Conservation (phyloP, 2,113 vertebrate species). For the Petroica traversi region DNA sequence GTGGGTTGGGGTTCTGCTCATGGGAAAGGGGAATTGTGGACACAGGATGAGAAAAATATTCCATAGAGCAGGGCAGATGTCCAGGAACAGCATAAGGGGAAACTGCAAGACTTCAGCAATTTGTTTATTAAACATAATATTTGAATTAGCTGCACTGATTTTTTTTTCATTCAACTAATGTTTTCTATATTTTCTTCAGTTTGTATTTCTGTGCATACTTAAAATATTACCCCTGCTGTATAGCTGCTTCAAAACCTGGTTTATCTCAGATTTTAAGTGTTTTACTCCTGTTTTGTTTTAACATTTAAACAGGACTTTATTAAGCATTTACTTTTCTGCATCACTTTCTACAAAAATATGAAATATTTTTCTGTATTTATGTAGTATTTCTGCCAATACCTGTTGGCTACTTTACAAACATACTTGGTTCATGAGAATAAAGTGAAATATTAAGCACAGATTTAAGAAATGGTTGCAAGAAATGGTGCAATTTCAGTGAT, state of each 20-base stretch:
- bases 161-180: background rate
- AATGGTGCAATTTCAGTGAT: background rate
- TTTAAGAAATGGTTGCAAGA: background rate
- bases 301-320: background rate
- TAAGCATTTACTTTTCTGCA: background rate
- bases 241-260: background rate
- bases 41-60: background rate
- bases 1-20: background rate
- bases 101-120: background rate
- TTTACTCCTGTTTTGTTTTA: background rate
- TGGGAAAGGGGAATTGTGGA: background rate
- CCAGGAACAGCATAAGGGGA: background rate
- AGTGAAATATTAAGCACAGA: background rate
- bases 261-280: background rate
- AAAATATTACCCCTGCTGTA: background rate
- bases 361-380: background rate
- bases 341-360: background rate
- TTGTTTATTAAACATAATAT: background rate
- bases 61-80: background rate
- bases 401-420: background rate
- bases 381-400: background rate
- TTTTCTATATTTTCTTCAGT: background rate
- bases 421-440: background rate
- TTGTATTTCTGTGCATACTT: background rate
- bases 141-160: background rate